Percentiles rank a stretch among this genome's conserved stretches.
Conservation (phyloP, 2,113 vertebrate genomes). For the Myiagra hebetior region DNA sequence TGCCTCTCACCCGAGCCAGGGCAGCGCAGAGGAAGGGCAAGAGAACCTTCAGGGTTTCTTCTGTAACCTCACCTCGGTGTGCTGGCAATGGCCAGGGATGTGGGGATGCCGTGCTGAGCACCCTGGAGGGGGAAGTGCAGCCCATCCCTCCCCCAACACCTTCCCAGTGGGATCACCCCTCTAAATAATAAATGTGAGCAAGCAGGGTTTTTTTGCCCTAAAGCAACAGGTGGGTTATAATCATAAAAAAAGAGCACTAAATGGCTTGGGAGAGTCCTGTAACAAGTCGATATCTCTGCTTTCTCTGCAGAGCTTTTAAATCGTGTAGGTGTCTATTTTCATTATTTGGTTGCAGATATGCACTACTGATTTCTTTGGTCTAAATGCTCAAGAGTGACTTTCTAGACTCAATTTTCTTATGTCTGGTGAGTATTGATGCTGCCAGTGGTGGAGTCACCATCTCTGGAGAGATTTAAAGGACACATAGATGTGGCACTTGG, state of each 20-base stretch:
- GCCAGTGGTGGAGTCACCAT: neutral
- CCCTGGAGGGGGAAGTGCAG: fast-evolving
- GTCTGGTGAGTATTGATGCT: fast-evolving
- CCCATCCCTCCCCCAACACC: neutral
- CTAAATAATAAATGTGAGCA: neutral
- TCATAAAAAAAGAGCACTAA: neutral
- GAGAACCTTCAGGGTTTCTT: neutral
- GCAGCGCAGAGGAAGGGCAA: neutral
- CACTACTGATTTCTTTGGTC: neutral
- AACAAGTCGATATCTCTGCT: neutral
- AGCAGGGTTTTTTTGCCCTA: neutral
- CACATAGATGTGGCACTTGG: neutral
- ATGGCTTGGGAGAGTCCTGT: neutral
- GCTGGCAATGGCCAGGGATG: fast-evolving
- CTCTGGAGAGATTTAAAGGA: neutral
- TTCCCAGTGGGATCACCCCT: fast-evolving
- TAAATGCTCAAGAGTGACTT: neutral
- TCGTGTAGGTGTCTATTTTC: neutral
- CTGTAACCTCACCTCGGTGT: fast-evolving
- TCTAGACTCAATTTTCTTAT: neutral
- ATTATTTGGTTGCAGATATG: neutral
- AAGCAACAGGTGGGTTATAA: neutral
- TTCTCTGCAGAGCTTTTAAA: neutral
- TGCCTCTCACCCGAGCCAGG: neutral
- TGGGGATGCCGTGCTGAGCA: neutral